Base-by-base conservation (phyloP, 2,113 vertebrate genomes). In the Edolisoma coerulescens region DNA sequence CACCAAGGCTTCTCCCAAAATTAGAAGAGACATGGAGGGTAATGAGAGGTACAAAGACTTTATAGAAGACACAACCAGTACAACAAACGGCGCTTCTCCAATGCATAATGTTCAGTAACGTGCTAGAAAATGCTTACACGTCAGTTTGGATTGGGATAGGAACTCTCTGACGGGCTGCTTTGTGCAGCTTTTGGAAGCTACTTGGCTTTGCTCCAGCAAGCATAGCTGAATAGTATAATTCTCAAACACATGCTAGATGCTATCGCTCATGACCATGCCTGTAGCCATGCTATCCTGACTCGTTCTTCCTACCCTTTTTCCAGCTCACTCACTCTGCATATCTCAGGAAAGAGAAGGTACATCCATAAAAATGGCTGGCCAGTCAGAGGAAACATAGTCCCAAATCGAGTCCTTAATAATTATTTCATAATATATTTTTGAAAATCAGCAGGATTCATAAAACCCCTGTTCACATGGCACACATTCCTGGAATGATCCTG, bases 151-250 rank as follows among this genome's bases (percentile, higher is more conserved):
- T 69, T 87, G 85, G 78, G 26, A 32, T 3, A 45, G 82, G 44
- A 82, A 7, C 44, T 65, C 42, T 84, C 74, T 78, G 74, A 78
- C 7, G 1, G 64, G 47, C 88, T 91, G 65, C 74, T 87, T 89
- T 63, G 64, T 84, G 81, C 74, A 60, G 90, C 69, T 56, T 87
- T 91, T 87, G 84, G 84, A 71, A 91, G 84, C 53, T 75, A 9
- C 45, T 75, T 91, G 95, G 84, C 77, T 84, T 70, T 77, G 64
- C 27, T 93, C 69, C 69, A 74, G 81, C 80, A 33, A 49, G n/a
- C 56, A 3, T 56, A 64, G 74, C 84, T 85, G 79, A 93, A 28
- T 76, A 26, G 39, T 68, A 39, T 60, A 81, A 54, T 26, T 50
- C 92, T 84, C 81, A 71, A 75, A 71, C 77, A 91, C 49, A 7